A percentile compares a stretch with the other conserved stretches of the same genome.
These are phyloP conservation scores for Illadopsis cleaveri DNA, from an alignment of 2,113 vertebrate species.

Conservation along the genomic window DNA sequence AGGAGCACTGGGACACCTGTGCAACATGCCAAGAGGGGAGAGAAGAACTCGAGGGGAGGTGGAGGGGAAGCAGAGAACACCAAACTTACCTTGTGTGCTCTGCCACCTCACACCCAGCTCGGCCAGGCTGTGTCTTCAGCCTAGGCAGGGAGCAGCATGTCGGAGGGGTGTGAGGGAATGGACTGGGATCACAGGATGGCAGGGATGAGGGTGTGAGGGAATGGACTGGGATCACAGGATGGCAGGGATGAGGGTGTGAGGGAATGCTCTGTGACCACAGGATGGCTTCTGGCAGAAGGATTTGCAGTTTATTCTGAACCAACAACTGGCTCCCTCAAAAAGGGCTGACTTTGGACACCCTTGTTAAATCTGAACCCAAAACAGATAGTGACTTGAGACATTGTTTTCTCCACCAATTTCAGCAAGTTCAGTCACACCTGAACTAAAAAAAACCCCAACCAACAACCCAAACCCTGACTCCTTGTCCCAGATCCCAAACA, in stretches of 20 bases:
- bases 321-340: neutral
- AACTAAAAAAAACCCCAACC: neutral
- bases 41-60: neutral
- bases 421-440: neutral
- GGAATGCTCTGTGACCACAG: neutral
- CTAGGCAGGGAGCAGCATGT: neutral
- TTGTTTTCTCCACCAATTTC: neutral
- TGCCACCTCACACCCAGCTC: neutral
- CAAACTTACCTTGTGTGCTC: neutral
- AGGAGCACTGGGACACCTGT: accelerated
- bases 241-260: neutral
- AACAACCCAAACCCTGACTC: neutral
- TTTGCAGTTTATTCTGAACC: neutral
- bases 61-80: neutral
- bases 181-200: neutral
- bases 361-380: neutral
- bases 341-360: neutral
- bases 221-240: neutral
- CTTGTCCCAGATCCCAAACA: neutral
- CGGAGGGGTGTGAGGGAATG: neutral
- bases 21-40: accelerated
- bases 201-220: neutral
- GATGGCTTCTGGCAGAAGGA: neutral
- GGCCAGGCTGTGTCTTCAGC: neutral
- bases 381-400: neutral